Evolutionary conservation across 2,113 vertebrate genomes (phyloP).

Genomic region (Pelvicachromis taeniatus): DNA sequence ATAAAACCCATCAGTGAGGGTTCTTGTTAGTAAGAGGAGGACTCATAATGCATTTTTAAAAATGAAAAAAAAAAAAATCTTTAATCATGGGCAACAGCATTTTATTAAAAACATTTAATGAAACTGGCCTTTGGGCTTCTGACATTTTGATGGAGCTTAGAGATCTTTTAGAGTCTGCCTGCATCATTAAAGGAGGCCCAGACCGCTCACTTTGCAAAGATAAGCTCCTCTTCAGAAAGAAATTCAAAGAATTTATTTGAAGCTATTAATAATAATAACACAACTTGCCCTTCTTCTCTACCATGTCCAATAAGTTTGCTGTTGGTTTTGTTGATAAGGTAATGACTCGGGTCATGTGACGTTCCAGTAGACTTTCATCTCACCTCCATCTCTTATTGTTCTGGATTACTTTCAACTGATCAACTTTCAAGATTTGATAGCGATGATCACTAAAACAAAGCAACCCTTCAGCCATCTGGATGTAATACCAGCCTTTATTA

Average conservation of each 20-base stretch:
- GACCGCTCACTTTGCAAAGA: background rate
- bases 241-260: background rate
- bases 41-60: background rate
- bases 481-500: background rate
- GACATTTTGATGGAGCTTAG: background rate
- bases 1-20: background rate
- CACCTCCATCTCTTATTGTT: background rate
- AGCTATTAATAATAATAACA: background rate
- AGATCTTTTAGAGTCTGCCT: background rate
- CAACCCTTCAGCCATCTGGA: background rate
- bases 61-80: background rate
- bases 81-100: background rate
- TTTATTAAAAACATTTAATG: background rate
- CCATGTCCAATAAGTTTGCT: background rate
- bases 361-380: background rate
- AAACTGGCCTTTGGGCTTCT: background rate
- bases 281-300: background rate
- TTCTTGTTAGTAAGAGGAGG: background rate
- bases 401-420: background rate
- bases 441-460: background rate
- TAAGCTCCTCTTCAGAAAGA: background rate
- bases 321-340: accelerated
- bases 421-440: background rate
- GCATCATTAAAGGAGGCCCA: background rate
- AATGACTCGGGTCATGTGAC: background rate